Base-by-base conservation (phyloP, 2,888 invertebrate species). In the Phorcus lineatus region DNA sequence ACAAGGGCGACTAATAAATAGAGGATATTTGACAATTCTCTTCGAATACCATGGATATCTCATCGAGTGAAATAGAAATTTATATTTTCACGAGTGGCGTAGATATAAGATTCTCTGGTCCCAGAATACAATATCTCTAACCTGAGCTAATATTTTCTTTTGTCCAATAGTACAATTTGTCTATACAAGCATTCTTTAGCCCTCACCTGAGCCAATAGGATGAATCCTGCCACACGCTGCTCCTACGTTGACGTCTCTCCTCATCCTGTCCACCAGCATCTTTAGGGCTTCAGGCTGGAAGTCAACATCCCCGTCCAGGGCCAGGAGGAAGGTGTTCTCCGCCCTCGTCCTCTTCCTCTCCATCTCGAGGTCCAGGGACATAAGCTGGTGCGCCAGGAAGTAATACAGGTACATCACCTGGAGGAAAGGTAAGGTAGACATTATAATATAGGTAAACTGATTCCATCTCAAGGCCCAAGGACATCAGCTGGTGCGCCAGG, bases 331-430 rank as follows among this genome's bases (percentile, higher is more conserved):
- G 0, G 99, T 99, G 92, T 99, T 99, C 97, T 98, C 87, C 4
- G 98, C 98, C 93, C 98, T 97, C 0, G 96, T 95, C 93, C 97
- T 97, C 93, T 98, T 98, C 74, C 98, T 95, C 90, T 97, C 96
- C 13, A 81, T 79, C 19, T 74, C 79, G 55, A 83, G 80, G 4
- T 67, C 40, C 24, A 74, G 67, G 0, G 80, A 97, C 97, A 99
- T 98, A 1, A 99, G 95, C 86, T 97, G 95, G 93, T 98, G 97
- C 17, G 99, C 99, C 84, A 99, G 95, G 79, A 99, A 95, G 92
- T 99, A 99, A 95, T 99, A 99, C 98, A 99, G 98, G 95, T 99
- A 99, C 99, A 99, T 99, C 55, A 99, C 98, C 96, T 96, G 79
- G 22, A 70, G 16, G 16, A n/a, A 6, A n/a, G 16, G 3, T 2